Evolutionary conservation across 2,113 vertebrate species (phyloP).

Genomic region (Emydura subglobosa): DNA sequence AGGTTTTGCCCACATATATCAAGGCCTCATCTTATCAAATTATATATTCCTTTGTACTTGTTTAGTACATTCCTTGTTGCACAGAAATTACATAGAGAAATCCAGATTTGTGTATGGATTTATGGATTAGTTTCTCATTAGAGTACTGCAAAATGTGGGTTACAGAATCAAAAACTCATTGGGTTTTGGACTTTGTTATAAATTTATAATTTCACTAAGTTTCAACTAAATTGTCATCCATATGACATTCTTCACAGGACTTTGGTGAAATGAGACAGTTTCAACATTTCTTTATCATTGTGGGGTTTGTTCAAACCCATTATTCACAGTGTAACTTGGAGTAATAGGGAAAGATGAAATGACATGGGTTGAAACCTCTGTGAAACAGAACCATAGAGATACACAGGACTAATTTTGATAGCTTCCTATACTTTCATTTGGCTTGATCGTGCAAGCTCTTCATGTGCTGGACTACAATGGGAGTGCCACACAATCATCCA

Average conservation of each 20-base stretch:
- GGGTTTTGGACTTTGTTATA: background rate
- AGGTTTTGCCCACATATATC: background rate
- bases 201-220: background rate
- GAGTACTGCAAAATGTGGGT: background rate
- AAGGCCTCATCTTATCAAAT: background rate
- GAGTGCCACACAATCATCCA: background rate
- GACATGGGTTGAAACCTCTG: background rate
- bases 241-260: background rate
- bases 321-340: background rate
- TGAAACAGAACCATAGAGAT: background rate
- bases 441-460: background rate
- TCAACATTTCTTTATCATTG: background rate
- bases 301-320: background rate
- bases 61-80: background rate
- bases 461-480: background rate
- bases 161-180: background rate
- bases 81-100: background rate
- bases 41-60: background rate
- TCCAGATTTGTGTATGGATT: background rate
- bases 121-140: background rate
- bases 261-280: background rate
- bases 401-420: slow-evolving; percentile 10
- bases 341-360: background rate
- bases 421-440: background rate
- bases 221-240: background rate